phyloP scores from a whole-genome alignment of 2,113 vertebrate genomes.

The Oceanodroma tethys region DNA sequence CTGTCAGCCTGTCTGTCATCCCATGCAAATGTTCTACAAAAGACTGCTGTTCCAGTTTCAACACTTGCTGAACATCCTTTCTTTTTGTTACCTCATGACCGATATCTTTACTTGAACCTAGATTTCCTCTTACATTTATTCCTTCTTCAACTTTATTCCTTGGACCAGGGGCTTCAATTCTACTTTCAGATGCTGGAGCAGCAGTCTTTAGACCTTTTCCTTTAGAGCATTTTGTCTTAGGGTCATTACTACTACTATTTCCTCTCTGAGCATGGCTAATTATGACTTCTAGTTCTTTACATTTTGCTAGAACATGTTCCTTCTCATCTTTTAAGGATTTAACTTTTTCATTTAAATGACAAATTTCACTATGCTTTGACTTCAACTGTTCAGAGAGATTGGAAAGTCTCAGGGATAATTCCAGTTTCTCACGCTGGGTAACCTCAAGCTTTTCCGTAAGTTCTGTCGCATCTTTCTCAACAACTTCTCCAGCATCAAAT shows the following conservation, averaged over 20 bases:
- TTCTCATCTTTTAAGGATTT: conserved; percentile 74
- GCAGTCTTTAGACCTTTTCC: neutral
- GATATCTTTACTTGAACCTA: conserved; percentile 52
- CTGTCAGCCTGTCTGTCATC: conserved; percentile 49
- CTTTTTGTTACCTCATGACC: conserved; percentile 32
- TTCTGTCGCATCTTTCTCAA: conserved; percentile 86
- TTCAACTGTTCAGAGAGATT: conserved; percentile 79
- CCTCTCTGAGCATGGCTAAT: conserved; percentile 24
- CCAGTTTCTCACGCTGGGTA: conserved; percentile 81
- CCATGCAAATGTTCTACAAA: conserved; percentile 21
- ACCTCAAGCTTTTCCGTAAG: conserved; percentile 90
- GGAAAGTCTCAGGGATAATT: conserved; percentile 76
- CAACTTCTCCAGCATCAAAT: conserved; percentile 59
- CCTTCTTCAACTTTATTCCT: conserved; percentile 54
- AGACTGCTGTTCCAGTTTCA: conserved; percentile 44
- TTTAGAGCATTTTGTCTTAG: neutral
- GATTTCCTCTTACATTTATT: conserved; percentile 58
- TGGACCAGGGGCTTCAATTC: neutral
- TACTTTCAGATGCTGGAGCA: neutral
- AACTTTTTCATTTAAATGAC: conserved; percentile 76
- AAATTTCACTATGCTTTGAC: conserved; percentile 73
- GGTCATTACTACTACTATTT: neutral
- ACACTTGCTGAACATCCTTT: conserved; percentile 61
- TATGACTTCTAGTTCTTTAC: conserved; percentile 65
- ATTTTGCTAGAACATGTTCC: conserved; percentile 61